Evolutionary conservation across 1,140 invertebrate species (phyloP), one percentile per base, ranked within the genome.

Genomic region (Nephila pilipes): DNA sequence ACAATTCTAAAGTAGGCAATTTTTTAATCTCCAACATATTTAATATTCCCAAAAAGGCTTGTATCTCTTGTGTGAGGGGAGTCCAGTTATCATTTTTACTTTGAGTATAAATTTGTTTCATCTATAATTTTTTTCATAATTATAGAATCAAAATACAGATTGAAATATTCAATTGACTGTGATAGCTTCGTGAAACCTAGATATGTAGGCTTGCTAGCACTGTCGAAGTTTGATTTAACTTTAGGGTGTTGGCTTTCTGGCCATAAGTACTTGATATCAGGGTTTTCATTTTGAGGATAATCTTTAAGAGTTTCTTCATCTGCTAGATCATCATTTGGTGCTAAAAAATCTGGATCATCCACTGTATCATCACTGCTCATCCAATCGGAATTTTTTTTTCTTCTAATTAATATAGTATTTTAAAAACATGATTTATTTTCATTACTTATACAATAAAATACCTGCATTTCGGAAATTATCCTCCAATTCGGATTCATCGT

Each of bases 81-180:
- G 18, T 87, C 55, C 58, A 63, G 29, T 87, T 87, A 2, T 87
- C 63, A 58, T 85, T 87, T 87, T 87, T 87, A 25, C 32, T 87
- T 58, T 63, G 85, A 0, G 18, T 87, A 60, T 87, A 87, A 87
- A 87, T 87, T 87, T 87, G 85, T 87, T 87, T 87, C 85, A n/a
- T 65, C 85, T 25, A 63, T 14, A 60, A 87, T 87, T 32, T 38
- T 87, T 87, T 60, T 32, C 36, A 87, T 36, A 36, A 87, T 65
- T 63, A 29, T 63, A 63, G 85, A 60, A 65, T 65, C 85, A 87
- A 87, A 87, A 87, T 87, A 87, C 18, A 18, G n/a, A 60, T 60
- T 87, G 58, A 87, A 87, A 63, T 87, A 87, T 87, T 65, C 20
- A 63, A 87, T 63, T 87, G 85, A 32, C 85, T 87, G 55, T 38